Evolutionary conservation across 2,113 vertebrate genomes (phyloP).

Genomic region (Pelecanus crispus): DNA sequence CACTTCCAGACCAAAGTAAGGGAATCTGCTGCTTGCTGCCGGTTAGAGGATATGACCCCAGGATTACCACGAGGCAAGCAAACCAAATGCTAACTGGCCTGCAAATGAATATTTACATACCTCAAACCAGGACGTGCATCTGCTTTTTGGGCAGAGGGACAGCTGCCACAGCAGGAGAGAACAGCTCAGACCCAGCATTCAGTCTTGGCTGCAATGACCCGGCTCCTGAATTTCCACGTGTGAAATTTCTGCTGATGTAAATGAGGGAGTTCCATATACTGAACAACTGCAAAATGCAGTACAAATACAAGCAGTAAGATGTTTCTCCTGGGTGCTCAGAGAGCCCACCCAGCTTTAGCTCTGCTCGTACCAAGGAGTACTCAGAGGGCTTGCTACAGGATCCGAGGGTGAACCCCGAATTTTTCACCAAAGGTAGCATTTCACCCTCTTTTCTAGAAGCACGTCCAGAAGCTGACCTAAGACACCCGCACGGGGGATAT

Average conservation of each 20-base stretch:
- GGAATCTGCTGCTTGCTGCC: neutral
- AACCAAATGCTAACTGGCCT: neutral
- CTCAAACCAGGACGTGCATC: neutral
- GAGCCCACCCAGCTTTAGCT: neutral
- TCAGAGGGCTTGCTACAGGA: neutral
- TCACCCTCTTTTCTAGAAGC: neutral
- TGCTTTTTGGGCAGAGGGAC: slow-evolving; percentile 50
- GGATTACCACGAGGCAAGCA: neutral
- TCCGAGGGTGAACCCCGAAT: neutral
- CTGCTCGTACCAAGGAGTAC: neutral
- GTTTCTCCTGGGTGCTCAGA: neutral
- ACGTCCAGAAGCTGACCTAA: neutral
- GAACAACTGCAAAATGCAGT: neutral
- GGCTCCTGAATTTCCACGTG: neutral
- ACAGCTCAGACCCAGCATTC: neutral
- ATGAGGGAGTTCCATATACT: neutral
- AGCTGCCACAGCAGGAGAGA: slow-evolving; percentile 14
- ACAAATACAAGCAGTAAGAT: neutral
- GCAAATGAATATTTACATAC: neutral
- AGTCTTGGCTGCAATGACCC: neutral
- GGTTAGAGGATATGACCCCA: neutral
- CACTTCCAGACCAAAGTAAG: neutral
- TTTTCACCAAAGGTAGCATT: neutral
- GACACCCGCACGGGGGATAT: neutral
- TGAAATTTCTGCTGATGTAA: neutral